Conservation (phyloP, 2,113 vertebrate species). For the Odocoileus virginianus region DNA sequence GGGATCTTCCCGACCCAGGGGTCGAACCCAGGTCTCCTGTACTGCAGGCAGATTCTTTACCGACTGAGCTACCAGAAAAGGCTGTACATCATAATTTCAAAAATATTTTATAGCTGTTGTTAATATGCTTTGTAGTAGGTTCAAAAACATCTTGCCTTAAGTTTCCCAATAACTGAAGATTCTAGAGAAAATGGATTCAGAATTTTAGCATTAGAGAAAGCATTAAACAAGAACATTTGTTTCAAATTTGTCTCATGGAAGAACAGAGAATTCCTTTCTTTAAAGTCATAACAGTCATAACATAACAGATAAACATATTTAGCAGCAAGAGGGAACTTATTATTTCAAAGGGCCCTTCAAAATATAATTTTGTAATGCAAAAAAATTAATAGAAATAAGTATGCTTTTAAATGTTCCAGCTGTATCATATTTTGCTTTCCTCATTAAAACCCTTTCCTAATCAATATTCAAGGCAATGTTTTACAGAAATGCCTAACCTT, state of each 20-base stretch:
- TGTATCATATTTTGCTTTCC: neutral
- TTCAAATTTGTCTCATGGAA: neutral
- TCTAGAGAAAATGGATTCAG: neutral
- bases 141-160: neutral
- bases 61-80: neutral
- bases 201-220: neutral
- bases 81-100: neutral
- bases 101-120: neutral
- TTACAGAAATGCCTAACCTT: neutral
- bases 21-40: neutral
- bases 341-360: neutral
- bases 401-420: neutral
- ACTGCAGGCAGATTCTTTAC: neutral
- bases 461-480: neutral
- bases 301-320: neutral
- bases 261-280: neutral
- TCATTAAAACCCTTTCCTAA: neutral
- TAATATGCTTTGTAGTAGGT: neutral
- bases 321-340: neutral
- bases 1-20: neutral
- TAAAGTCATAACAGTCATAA: neutral
- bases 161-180: neutral
- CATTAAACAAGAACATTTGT: neutral
- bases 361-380: neutral
- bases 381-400: neutral